Percentiles rank a stretch among this genome's conserved stretches.
phyloP scores from a whole-genome alignment of 92 coral and sea anemone genomes.

The Porites divaricata region DNA sequence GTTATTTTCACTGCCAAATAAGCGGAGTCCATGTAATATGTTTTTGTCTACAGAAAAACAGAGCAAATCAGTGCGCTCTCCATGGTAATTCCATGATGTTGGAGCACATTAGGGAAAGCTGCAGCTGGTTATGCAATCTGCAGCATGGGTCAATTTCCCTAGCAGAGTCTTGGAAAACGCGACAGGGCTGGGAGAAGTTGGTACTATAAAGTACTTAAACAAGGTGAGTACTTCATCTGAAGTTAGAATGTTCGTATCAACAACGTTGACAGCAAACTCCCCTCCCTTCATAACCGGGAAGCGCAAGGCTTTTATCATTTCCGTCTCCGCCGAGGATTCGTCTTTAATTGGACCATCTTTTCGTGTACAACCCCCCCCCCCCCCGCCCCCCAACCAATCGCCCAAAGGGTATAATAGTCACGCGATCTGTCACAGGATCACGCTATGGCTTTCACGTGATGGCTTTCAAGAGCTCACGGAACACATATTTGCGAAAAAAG shows the following conservation, averaged over 20 bases:
- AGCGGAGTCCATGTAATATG: not conserved
- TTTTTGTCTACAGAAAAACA: not conserved
- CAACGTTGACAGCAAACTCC: not conserved
- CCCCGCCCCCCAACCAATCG: not conserved
- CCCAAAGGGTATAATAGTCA: no score
- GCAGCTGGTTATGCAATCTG: not conserved
- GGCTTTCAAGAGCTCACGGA: no score
- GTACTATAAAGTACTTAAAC: not conserved
- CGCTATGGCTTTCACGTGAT: no score
- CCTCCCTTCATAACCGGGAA: constrained; percentile 13
- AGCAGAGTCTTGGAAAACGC: not conserved
- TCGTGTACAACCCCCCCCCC: constrained; percentile 13
- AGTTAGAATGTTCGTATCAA: not conserved
- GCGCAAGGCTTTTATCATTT: constrained; percentile 21
- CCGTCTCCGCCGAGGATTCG: not conserved
- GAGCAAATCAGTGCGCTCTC: not conserved
- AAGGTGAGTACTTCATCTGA: not conserved
- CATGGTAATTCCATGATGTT: not conserved
- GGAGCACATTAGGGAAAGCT: not conserved
- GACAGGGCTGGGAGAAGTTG: not conserved
- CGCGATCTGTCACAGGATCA: no score
- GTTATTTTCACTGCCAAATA: not conserved
- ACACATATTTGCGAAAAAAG: no score
- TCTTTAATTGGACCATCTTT: no score
- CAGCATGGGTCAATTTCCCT: not conserved